Evolutionary conservation across 1,140 invertebrate genomes (phyloP).

Genomic region (Drosophila ficusphila): DNA sequence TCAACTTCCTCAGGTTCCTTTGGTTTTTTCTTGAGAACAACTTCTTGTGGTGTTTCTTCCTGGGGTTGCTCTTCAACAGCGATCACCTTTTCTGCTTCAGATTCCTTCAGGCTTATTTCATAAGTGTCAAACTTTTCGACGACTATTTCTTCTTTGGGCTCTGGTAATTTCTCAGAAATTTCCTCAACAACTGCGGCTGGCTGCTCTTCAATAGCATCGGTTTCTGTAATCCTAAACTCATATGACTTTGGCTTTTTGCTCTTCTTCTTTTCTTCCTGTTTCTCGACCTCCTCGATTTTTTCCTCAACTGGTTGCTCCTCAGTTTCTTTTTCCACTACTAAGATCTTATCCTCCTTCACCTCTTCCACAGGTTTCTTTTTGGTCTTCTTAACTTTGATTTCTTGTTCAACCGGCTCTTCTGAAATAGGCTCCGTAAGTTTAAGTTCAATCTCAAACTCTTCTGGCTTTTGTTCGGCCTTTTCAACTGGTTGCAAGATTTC

Average conservation of each 20-base stretch:
- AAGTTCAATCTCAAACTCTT: constrained; percentile 59
- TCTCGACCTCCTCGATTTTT: constrained; percentile 3
- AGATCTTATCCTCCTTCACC: constrained; percentile 42
- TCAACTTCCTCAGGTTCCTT: constrained; percentile 57
- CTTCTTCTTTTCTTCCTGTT: constrained; percentile 38
- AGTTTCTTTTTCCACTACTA: constrained; percentile 70
- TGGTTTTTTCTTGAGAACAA: constrained; percentile 63
- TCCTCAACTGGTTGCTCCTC: constrained; percentile 29
- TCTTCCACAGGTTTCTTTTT: constrained; percentile 68
- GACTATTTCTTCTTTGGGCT: constrained; percentile 54
- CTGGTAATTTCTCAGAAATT: constrained; percentile 37
- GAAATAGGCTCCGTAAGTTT: constrained; percentile 60
- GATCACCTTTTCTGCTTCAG: constrained; percentile 47
- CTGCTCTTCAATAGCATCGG: constrained; percentile 46
- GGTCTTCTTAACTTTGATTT: constrained; percentile 77
- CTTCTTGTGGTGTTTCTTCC: constrained; percentile 58
- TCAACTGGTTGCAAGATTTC: constrained; percentile 51
- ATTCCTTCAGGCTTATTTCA: constrained; percentile 66
- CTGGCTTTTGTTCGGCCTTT: constrained; percentile 31
- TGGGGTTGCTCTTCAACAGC: constrained; percentile 33
- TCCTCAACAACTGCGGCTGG: constrained; percentile 51
- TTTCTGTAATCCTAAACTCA: constrained; percentile 67
- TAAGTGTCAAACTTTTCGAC: constrained; percentile 67
- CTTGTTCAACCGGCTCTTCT: constrained; percentile 62
- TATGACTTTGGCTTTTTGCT: constrained; percentile 54